phyloP scores from a whole-genome alignment of 2,797 vertebrate genomes.

The Squalus acanthias region DNA sequence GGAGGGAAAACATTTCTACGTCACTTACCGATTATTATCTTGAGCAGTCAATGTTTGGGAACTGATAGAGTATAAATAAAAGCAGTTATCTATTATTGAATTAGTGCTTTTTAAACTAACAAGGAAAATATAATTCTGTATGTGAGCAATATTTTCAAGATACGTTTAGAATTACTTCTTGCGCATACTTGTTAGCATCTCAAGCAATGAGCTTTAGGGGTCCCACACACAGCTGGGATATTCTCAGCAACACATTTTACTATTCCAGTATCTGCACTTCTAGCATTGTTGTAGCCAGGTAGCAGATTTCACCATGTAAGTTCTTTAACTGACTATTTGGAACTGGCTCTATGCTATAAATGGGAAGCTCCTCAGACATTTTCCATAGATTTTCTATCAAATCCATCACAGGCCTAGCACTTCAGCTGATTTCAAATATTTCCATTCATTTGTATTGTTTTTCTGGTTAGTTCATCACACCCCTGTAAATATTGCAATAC shows the following conservation, averaged over 20 bases:
- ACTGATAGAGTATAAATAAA: background rate
- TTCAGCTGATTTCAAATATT: background rate
- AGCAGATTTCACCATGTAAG: background rate
- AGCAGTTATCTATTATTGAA: background rate
- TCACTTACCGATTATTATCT: background rate
- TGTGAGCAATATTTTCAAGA: background rate
- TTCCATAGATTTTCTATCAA: background rate
- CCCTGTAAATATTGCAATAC: background rate
- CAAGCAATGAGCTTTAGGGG: background rate
- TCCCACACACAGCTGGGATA: background rate
- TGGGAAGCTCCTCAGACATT: background rate
- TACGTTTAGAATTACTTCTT: background rate
- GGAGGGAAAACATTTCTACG: background rate
- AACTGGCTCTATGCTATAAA: background rate
- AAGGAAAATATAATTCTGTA: background rate
- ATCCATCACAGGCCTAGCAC: background rate
- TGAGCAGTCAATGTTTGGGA: background rate
- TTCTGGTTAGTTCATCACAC: background rate
- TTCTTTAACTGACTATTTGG: background rate
- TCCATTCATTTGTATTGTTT: background rate
- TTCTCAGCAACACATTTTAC: background rate
- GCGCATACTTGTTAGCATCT: background rate
- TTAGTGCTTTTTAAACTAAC: background rate
- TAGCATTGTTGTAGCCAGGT: background rate
- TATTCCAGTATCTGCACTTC: background rate